Evolutionary conservation across 2,797 vertebrate species (phyloP).

Genomic region (Champsocephalus esox): DNA sequence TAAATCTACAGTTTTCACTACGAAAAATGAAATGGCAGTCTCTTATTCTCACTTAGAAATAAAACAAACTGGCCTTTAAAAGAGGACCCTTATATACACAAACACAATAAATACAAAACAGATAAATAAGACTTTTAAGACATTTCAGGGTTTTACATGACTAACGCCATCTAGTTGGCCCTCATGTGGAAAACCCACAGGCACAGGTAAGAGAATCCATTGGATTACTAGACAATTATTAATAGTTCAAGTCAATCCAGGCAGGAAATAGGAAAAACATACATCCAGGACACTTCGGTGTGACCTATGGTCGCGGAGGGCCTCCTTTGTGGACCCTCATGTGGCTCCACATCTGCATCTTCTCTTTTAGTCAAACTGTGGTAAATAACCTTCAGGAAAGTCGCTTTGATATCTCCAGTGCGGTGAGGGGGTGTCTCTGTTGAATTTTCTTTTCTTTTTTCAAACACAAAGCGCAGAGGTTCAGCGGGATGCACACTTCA

Average conservation of each 20-base stretch:
- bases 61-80: slow-evolving; percentile 51
- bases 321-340: slow-evolving; percentile 75
- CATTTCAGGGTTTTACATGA: slow-evolving; percentile 77
- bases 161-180: slow-evolving; percentile 67
- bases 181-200: slow-evolving; percentile 66
- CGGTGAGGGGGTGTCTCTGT: slow-evolving; percentile 14
- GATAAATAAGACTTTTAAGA: slow-evolving; percentile 81
- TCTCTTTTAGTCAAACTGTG: slow-evolving; percentile 3
- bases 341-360: slow-evolving; percentile 75
- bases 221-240: slow-evolving; percentile 37
- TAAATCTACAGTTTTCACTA: slow-evolving; percentile 56
- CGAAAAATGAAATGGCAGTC: slow-evolving; percentile 57
- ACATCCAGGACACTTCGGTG: slow-evolving; percentile 56
- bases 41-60: slow-evolving; percentile 17
- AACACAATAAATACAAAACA: slow-evolving; percentile 74
- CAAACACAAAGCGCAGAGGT: slow-evolving; percentile 55
- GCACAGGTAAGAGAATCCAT: slow-evolving; percentile 70
- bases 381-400: not conserved
- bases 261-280: slow-evolving; percentile 38
- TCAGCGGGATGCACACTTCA: slow-evolving; percentile 64
- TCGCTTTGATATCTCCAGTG: slow-evolving; percentile 23
- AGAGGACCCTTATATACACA: slow-evolving; percentile 35
- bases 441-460: slow-evolving; percentile 15
- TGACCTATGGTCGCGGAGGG: slow-evolving; percentile 68
- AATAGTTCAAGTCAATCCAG: slow-evolving; percentile 57